Evolutionary conservation across 23 tunicate genomes (phyloP).

Genomic region (Corella eumyota): DNA sequence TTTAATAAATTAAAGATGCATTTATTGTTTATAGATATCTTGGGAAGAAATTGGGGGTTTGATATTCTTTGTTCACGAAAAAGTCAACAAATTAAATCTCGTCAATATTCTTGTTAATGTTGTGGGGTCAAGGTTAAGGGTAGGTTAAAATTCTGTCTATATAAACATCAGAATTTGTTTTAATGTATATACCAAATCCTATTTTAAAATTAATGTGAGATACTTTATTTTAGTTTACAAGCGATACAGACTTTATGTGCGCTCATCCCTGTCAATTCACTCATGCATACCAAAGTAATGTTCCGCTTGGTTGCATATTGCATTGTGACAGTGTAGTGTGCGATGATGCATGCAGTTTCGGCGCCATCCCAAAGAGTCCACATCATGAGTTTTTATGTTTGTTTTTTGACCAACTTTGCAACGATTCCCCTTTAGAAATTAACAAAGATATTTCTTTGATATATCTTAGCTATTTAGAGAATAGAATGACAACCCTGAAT

Average conservation of each 20-base stretch:
- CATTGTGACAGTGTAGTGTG: neutral
- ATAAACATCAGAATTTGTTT: too few species aligned
- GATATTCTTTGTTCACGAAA: constrained; percentile 33
- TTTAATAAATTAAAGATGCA: too few species aligned
- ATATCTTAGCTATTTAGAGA: constrained; percentile 14
- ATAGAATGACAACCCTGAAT: neutral
- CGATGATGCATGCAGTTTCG: neutral
- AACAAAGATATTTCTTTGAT: constrained; percentile 1
- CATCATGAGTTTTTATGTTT: constrained; percentile 32
- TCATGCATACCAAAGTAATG: constrained; percentile 21
- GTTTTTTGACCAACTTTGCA: constrained; percentile 32
- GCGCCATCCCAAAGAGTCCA: constrained; percentile 18
- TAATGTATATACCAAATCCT: too few species aligned
- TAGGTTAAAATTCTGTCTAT: neutral
- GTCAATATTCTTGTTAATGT: constrained; percentile 16
- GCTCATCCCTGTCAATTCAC: constrained; percentile 44
- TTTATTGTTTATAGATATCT: constrained; percentile 12
- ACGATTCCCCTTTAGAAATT: constrained; percentile 2
- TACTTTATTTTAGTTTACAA: too few species aligned
- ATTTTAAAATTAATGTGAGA: too few species aligned
- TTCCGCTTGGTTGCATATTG: constrained; percentile 13
- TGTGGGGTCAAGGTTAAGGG: constrained; percentile 17
- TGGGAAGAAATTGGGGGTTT: constrained; percentile 45
- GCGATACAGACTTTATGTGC: neutral
- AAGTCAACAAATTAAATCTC: constrained; percentile 5